Evolutionary conservation across 2,888 invertebrate species (phyloP), one percentile per base, ranked within the genome.

Genomic region (Drosophila kuntzei): DNA sequence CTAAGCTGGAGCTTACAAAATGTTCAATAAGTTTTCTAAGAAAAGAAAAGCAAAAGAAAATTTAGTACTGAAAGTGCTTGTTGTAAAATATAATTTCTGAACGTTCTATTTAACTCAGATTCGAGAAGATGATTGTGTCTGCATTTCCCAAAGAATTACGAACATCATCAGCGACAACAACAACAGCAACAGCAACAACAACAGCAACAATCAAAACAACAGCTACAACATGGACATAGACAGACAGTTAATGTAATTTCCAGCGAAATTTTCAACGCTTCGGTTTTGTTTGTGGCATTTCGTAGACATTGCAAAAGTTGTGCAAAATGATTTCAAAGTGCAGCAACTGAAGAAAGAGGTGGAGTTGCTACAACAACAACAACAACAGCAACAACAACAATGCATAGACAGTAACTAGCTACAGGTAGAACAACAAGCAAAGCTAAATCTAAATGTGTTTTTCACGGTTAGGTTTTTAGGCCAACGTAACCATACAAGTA

Each of bases 381-480:
- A 47, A 25, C 39, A 41, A 39, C 18, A 51, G 25, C 11, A 62
- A 37, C 37, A 49, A 25, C 46, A 68, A 53, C 54, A 71, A 53
- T 41, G 70, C 39, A 14, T 60, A 51, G 51, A 53, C 27, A 22
- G 44, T 61, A 64, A 64, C 61, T 54, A 74, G 57, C 67, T 64
- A 63, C 64, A 80, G 68, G 58, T 66, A 77, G 64, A 71, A 37
- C 65, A 73, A 64, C 65, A 72, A 70, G 73, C 58, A 55, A 37
- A 79, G 79, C 65, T n/a, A 73, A 76, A 67, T 81, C 82, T 77
- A 79, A 84, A 85, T 82, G 82, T 75, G 68, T 70, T 82, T 81
- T 85, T 77, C 86, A 82, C 83, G 86, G 83, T 79, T 78, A 76
- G 70, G 73, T 77, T 83, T 82, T 83, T 83, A 86, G 82, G 82